These are phyloP conservation scores for Dendropsophus ebraccatus DNA, from an alignment of 2,113 vertebrate genomes.

Conservation along the genomic window DNA sequence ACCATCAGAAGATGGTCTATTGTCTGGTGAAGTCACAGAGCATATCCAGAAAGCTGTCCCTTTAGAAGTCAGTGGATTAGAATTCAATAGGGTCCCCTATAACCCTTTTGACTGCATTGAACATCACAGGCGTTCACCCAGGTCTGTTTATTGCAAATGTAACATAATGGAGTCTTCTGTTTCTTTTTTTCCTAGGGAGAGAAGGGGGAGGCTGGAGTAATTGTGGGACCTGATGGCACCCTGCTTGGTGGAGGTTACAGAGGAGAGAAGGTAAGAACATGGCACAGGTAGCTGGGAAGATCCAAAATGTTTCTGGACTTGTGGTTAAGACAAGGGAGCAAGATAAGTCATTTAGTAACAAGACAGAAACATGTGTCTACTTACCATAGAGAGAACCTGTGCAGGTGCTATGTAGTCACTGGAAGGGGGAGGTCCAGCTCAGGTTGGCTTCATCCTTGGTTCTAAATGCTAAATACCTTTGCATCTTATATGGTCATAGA, in stretches of 20 bases:
- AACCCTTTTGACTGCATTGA: no score
- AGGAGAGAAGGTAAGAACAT: conserved; percentile 73
- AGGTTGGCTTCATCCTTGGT: neutral
- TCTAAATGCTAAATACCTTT: neutral
- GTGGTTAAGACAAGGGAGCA: neutral
- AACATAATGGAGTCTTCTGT: neutral
- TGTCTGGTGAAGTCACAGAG: no score
- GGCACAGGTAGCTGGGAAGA: neutral
- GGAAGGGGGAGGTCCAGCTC: neutral
- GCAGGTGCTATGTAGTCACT: neutral
- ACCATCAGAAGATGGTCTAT: no score
- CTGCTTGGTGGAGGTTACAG: conserved; percentile 54
- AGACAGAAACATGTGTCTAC: neutral
- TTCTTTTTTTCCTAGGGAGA: conserved; percentile 72
- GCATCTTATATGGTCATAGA: neutral
- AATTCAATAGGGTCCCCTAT: no score
- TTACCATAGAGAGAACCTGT: no score
- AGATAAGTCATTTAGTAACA: no score
- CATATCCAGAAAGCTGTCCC: no score
- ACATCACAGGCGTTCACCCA: no score
- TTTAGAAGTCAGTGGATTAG: no score
- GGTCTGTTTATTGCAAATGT: neutral
- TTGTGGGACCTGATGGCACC: conserved; percentile 66
- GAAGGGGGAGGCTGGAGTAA: conserved; percentile 74
- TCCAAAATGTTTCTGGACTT: neutral